Conservation (phyloP, 35 echinoderm and acorn worm genomes). For the Anneissia japonica region DNA sequence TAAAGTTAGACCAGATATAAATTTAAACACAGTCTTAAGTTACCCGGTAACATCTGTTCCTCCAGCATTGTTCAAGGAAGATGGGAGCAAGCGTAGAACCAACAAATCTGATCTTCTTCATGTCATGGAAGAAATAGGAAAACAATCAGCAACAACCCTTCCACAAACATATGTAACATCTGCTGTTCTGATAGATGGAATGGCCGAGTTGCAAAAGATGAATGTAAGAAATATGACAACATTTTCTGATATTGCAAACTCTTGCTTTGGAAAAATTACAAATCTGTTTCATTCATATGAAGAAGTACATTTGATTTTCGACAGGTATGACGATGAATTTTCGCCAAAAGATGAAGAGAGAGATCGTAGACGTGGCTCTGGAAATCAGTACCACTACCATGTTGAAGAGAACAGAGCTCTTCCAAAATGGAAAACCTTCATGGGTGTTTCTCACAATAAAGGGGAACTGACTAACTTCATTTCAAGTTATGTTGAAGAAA, state of each 20-base stretch:
- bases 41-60: constrained; percentile 17
- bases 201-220: constrained; percentile 1
- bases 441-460: constrained; percentile 2
- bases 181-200: neutral
- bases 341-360: neutral
- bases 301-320: constrained; percentile 1
- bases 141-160: neutral
- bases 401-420: neutral
- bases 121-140: constrained; percentile 8
- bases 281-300: neutral
- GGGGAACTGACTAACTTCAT: neutral
- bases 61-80: constrained; percentile 20
- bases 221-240: neutral
- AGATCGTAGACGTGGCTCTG: neutral
- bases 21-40: constrained; percentile 11
- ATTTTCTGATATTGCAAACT: neutral
- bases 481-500: neutral
- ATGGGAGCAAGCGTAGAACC: constrained; percentile 15
- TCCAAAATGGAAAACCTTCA: neutral
- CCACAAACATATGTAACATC: neutral
- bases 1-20: constrained; percentile 8
- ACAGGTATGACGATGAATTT: neutral
- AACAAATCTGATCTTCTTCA: constrained; percentile 26
- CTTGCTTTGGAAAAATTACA: neutral
- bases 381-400: neutral